Evolutionary conservation across 2,888 invertebrate species (phyloP), one percentile per base, ranked within the genome.

Genomic region (Morpho achilles): DNA sequence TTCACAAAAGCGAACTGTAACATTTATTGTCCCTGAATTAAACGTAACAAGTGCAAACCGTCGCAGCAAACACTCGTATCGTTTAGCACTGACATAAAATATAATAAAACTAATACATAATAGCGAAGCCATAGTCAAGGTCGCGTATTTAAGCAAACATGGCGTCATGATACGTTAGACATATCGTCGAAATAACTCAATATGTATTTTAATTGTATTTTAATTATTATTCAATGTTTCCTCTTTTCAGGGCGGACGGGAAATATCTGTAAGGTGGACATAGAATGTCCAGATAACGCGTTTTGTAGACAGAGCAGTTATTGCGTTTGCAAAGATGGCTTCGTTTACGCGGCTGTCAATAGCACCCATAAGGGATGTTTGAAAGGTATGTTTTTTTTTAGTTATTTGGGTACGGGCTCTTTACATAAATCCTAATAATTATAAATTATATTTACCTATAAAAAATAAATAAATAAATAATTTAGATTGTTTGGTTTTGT

Each of bases 241-340:
- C 9, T 47, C 42, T n/a, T 72, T 71, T 0, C 77, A 91, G 91
- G 91, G 52, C 80, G 89, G 40, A 89, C 89, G 1, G 87, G 87
- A 40, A 91, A 91, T 64, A 76, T 85, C 1, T 91, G 91, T 66
- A 66, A 70, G 8, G 77, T 74, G 1, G 91, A 91, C 62, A 78
- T 82, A 73, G 85, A 90, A 48, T 91, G 91, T 51, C 91, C 91
- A 0, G 91, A 91, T 77, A 91, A 91, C 73, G 91, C 91, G 3
- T 90, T 91, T 73, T 91, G 91, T 53, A 72, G 81, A 0, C 75
- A 74, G 53, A 74, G 70, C 70, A 87, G 83, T 67, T 91, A 89
- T 72, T 91, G 91, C 65, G 88, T 87, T 16, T 91, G 91, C 68
- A 91, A 91, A 57, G 87, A 89, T 10, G 87, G 87, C 0, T 90